Evolutionary conservation across 1,140 invertebrate genomes (phyloP), one percentile per base, ranked within the genome.

Genomic region (Drosophila sp.): DNA sequence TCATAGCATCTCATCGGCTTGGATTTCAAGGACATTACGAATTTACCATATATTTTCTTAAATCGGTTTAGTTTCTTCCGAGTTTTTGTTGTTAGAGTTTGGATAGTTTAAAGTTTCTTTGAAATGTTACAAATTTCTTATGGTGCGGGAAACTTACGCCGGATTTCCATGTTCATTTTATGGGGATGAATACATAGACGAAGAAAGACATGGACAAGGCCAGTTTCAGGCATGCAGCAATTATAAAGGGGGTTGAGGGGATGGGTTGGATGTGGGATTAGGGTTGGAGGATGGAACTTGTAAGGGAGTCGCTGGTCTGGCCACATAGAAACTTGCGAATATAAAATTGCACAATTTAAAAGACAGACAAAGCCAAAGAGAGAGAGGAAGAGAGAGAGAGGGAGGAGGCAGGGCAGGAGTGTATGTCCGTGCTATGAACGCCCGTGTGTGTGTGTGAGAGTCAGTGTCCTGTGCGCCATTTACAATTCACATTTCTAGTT

Each of bases 331-430:
- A 84, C 85, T 90, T 89, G 85, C 76, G 67, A 89, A 90, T 89
- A 90, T 90, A 85, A 89, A 89, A 89, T 89, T 89, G 84, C 84
- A 90, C 84, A 89, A 80, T 89, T 87, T 87, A 90, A 85, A 87
- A 76, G 47, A 66, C 66, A 86, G 74, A 87, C 79, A 72, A 65
- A 66, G 62, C 70, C 60, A n/a, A 61, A 29, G 38, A 38, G 11
- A 11, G 0, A 11, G 35, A 3, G 35, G 3, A 8, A 11, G 35
- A 17, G 17, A 0, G 17, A n/a, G 63, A 27, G 32, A 11, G 47
- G 41, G 60, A 6, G 23, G 55, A 30, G 10, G 29, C 7, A 8
- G 11, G 41, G 17, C 4, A 66, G 38, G 25, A 58, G 30, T 32
- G 40, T 8, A 5, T 1, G 44, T 5, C 7, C 23, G 23, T 38